Evolutionary conservation across 2,797 vertebrate species (phyloP).

Genomic region (Rhabdophis nuchalis): DNA sequence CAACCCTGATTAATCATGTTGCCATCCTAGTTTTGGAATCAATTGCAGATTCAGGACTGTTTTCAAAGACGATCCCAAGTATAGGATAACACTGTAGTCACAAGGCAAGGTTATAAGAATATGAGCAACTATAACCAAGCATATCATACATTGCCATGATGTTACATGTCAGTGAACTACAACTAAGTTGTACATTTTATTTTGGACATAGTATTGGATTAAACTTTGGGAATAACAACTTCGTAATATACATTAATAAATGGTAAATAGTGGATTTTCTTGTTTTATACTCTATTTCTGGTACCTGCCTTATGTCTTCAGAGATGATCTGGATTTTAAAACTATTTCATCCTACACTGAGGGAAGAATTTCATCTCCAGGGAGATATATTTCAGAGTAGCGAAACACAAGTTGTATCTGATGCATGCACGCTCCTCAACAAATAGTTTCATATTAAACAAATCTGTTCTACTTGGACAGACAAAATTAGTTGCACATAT

Average conservation of each 20-base stretch:
- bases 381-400: slow-evolving; percentile 16
- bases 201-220: not conserved
- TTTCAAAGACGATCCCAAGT: not conserved
- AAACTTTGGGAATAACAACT: not conserved
- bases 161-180: not conserved
- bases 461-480: slow-evolving; percentile 11
- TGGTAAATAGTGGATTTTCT: not conserved
- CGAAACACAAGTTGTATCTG: not conserved
- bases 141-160: not conserved
- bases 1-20: not conserved
- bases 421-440: not conserved
- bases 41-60: not conserved
- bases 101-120: not conserved
- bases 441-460: slow-evolving; percentile 12
- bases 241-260: not conserved
- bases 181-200: not conserved
- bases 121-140: not conserved
- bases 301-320: not conserved
- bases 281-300: not conserved
- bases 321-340: not conserved
- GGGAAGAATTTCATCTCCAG: not conserved
- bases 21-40: not conserved
- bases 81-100: not conserved
- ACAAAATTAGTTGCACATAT: slow-evolving; percentile 6
- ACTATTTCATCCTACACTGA: not conserved